These are phyloP conservation scores for Phaedon cochleariae DNA, from an alignment of 2,888 invertebrate species.

Conservation along the genomic window DNA sequence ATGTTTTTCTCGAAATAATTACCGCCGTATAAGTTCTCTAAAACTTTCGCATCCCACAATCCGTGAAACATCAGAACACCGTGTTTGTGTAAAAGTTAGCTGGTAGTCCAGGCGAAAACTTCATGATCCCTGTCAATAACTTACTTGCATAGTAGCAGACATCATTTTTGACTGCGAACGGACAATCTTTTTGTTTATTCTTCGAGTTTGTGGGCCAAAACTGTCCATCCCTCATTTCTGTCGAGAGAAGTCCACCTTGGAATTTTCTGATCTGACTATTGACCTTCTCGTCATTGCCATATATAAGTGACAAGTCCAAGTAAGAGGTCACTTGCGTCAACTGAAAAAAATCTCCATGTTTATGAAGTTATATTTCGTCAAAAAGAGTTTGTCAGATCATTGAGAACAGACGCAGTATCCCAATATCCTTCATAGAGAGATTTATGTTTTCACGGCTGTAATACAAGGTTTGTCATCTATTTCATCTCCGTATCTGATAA, in stretches of 20 bases:
- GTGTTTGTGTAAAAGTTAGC: not conserved
- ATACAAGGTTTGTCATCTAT: no score
- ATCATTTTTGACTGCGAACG: not conserved
- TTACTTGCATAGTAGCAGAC: constrained; percentile 34
- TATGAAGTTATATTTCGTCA: no score
- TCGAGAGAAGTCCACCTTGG: constrained; percentile 50
- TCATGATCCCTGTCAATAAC: not conserved
- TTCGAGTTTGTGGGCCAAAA: constrained; percentile 53
- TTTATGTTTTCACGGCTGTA: no score
- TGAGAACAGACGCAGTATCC: no score
- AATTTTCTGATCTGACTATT: constrained; percentile 48
- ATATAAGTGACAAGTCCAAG: constrained; percentile 60
- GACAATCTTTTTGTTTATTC: constrained; percentile 25
- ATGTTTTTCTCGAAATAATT: no score
- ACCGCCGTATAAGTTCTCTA: no score
- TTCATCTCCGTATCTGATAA: no score
- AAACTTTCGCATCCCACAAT: no score
- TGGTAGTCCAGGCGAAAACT: not conserved
- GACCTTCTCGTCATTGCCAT: constrained; percentile 57
- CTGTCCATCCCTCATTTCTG: constrained; percentile 50
- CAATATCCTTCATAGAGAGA: no score
- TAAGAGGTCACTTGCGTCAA: constrained; percentile 56
- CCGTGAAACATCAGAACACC: no score
- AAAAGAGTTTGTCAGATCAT: no score
- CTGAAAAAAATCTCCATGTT: constrained; percentile 42